Conservation (phyloP, 2,797 vertebrate species). For the Betta splendens region DNA sequence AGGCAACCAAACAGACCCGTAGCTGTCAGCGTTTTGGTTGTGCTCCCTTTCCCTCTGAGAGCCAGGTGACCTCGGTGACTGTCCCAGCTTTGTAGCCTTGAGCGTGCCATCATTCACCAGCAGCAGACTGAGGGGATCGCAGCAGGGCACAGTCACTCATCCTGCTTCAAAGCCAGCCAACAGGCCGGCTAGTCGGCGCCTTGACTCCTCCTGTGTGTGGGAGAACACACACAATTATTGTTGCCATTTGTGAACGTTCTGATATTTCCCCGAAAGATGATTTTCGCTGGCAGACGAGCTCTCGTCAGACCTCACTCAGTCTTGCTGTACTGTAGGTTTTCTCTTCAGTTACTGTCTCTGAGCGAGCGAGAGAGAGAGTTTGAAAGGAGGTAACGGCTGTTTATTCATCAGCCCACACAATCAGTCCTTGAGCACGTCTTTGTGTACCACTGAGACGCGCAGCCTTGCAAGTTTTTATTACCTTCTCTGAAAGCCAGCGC, state of each 20-base stretch:
- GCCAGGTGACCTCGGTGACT: constrained; percentile 60
- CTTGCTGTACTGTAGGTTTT: constrained; percentile 46
- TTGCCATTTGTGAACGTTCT: constrained; percentile 56
- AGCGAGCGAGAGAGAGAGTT: constrained; percentile 22
- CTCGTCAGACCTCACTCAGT: constrained; percentile 41
- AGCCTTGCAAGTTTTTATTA: constrained; percentile 64
- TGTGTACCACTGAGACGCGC: constrained; percentile 49
- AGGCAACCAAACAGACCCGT: constrained; percentile 21
- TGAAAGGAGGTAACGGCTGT: constrained; percentile 59
- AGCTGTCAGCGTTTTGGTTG: constrained; percentile 36
- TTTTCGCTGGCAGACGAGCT: constrained; percentile 34
- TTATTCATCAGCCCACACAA: constrained; percentile 69
- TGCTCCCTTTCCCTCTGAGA: constrained; percentile 43
- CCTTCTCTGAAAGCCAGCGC: constrained; percentile 49
- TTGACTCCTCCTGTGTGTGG: constrained; percentile 55
- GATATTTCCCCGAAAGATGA: constrained; percentile 56
- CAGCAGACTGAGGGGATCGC: constrained; percentile 59
- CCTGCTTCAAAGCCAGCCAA: constrained; percentile 44
- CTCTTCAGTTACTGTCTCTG: constrained; percentile 49
- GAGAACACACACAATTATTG: constrained; percentile 63
- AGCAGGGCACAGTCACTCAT: constrained; percentile 40
- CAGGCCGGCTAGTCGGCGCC: constrained; percentile 35
- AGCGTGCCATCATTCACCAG: constrained; percentile 47
- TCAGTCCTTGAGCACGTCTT: constrained; percentile 58
- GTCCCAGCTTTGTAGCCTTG: constrained; percentile 51